Evolutionary conservation across 2,797 vertebrate species (phyloP).

Genomic region (Sebastes iracundus): DNA sequence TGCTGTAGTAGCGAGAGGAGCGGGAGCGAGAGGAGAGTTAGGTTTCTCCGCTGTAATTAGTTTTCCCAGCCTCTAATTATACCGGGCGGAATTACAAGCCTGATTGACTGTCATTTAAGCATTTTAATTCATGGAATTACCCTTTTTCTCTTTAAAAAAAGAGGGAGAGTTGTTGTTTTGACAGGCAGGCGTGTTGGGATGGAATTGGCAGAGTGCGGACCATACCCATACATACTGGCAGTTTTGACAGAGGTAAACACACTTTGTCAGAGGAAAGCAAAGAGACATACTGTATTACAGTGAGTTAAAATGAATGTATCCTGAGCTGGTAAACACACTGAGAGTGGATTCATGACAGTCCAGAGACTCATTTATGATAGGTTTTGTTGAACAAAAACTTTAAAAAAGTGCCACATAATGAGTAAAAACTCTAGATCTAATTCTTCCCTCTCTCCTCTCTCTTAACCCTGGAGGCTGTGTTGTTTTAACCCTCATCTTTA

Average conservation of each 20-base stretch:
- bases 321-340: slow-evolving; percentile 8
- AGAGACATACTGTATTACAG: slow-evolving; percentile 10
- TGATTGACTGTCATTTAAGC: slow-evolving; percentile 90
- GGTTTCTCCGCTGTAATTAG: slow-evolving; percentile 92
- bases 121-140: slow-evolving; percentile 81
- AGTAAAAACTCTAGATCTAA: neutral
- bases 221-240: slow-evolving; percentile 42
- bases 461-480: slow-evolving; percentile 88
- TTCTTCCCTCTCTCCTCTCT: slow-evolving; percentile 22
- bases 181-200: slow-evolving; percentile 67
- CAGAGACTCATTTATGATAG: neutral
- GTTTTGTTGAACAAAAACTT: neutral
- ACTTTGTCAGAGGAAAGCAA: slow-evolving; percentile 41
- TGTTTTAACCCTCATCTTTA: slow-evolving; percentile 93
- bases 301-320: slow-evolving; percentile 15
- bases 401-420: neutral
- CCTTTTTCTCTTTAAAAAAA: slow-evolving; percentile 72
- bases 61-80: slow-evolving; percentile 88
- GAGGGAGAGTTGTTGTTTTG: slow-evolving; percentile 75
- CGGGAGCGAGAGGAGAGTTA: slow-evolving; percentile 84
- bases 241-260: slow-evolving; percentile 55
- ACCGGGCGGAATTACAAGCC: slow-evolving; percentile 87
- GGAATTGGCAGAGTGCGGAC: slow-evolving; percentile 34
- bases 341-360: neutral
- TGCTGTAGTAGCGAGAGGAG: slow-evolving; percentile 77